Evolutionary conservation across 2,888 invertebrate species (phyloP).

Genomic region (Microctonus brassicae): DNA sequence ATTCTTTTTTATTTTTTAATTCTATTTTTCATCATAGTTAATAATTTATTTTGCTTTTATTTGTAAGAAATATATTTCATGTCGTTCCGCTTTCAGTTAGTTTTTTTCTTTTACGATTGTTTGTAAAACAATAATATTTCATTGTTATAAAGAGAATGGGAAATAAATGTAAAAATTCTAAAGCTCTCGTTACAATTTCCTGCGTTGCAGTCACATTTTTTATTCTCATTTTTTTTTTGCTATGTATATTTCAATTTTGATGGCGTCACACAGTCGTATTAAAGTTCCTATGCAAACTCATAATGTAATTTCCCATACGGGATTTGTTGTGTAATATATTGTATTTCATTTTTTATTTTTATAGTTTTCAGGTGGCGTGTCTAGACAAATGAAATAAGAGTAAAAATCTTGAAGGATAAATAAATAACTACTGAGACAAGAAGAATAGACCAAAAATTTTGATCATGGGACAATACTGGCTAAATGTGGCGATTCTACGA

Average conservation of each 20-base stretch:
- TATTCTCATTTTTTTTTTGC: neutral
- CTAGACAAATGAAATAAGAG: neutral
- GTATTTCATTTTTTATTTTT: neutral
- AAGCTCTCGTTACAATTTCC: neutral
- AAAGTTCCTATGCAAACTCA: neutral
- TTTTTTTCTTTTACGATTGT: neutral
- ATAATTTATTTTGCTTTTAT: neutral
- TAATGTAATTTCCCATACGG: neutral
- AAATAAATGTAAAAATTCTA: neutral
- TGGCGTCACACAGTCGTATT: no score
- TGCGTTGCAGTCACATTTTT: neutral
- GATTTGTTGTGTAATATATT: neutral
- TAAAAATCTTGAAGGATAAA: neutral
- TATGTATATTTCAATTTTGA: no score
- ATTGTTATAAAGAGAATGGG: neutral
- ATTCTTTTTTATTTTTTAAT: neutral
- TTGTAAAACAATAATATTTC: neutral
- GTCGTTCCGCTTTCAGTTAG: neutral
- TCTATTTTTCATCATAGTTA: no score
- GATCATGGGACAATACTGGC: conserved; percentile 70
- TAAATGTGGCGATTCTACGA: conserved; percentile 71
- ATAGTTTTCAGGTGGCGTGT: neutral
- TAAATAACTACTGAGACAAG: neutral
- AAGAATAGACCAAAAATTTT: neutral
- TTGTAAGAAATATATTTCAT: neutral